A percentile compares a stretch with the other conserved stretches of the same genome.
These are phyloP conservation scores for Melanotus villosus DNA, from an alignment of 2,888 invertebrate genomes.

Conservation along the genomic window DNA sequence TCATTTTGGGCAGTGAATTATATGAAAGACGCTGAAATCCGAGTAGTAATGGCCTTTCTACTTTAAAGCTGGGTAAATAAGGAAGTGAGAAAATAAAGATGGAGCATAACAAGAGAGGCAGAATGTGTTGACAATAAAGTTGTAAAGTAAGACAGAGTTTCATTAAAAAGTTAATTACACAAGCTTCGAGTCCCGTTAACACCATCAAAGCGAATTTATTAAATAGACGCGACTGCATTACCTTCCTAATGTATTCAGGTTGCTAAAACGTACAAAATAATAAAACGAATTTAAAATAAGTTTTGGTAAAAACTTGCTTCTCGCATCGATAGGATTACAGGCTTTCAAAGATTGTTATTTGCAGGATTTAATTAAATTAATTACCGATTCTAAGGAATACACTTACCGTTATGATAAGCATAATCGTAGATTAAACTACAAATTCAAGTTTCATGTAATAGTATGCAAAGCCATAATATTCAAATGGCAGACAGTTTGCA, in stretches of 20 bases:
- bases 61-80: neutral
- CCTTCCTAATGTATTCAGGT: conserved; percentile 17
- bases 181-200: conserved; percentile 55
- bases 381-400: neutral
- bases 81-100: neutral
- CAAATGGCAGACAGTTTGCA: conserved; percentile 34
- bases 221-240: conserved; percentile 44
- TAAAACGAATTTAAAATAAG: neutral
- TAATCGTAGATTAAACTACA: conserved; percentile 1
- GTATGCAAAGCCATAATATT: conserved; percentile 30
- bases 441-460: conserved; percentile 7
- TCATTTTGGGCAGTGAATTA: no score
- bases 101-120: neutral
- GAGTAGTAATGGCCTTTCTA: neutral
- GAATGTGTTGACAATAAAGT: conserved; percentile 49
- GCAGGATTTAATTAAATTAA: neutral
- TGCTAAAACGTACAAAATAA: conserved; percentile 9
- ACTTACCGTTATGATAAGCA: neutral
- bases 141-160: conserved; percentile 55
- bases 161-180: conserved; percentile 58
- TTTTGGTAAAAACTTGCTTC: neutral
- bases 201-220: conserved; percentile 56
- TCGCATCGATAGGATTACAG: no score
- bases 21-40: no score
- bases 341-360: no score